Percentiles rank a stretch among this genome's conserved stretches.
These are phyloP conservation scores for Dissostichus mawsoni DNA, from an alignment of 2,113 vertebrate species.

Conservation along the genomic window DNA sequence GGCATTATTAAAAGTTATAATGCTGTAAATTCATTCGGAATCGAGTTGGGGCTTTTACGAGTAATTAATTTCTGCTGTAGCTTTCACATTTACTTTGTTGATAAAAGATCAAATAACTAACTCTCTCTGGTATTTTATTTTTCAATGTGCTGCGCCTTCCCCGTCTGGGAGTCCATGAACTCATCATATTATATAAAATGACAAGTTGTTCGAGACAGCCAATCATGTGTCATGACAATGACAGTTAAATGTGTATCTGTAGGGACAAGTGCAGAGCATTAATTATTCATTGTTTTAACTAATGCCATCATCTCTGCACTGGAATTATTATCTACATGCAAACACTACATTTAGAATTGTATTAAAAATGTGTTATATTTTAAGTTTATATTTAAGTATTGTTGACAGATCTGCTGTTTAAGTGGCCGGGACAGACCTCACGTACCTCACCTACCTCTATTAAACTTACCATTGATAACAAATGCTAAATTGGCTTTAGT, in stretches of 20 bases:
- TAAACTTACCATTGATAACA: too few species aligned
- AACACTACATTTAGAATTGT: neutral
- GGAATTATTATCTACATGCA: neutral
- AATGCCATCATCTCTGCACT: neutral
- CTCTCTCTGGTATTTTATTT: constrained; percentile 13
- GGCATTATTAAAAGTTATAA: neutral
- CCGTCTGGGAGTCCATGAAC: constrained; percentile 15
- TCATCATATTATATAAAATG: constrained; percentile 36
- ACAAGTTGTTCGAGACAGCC: constrained; percentile 23
- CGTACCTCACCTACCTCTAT: too few species aligned
- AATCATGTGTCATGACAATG: constrained; percentile 20
- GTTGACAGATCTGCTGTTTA: too few species aligned
- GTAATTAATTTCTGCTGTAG: constrained; percentile 43
- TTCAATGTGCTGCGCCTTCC: constrained; percentile 12
- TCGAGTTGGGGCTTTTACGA: constrained; percentile 29
- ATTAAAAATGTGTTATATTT: neutral
- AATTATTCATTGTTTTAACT: neutral
- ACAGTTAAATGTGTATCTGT: constrained; percentile 18
- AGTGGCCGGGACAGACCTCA: too few species aligned
- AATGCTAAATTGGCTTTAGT: too few species aligned
- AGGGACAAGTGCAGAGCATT: neutral
- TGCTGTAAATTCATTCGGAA: constrained; percentile 34
- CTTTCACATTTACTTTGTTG: constrained; percentile 43
- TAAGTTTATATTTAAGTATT: too few species aligned
- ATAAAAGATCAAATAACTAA: constrained; percentile 33